Evolutionary conservation across 2,113 vertebrate species (phyloP), one percentile per base, ranked within the genome.

Genomic region (Piprites chloris): DNA sequence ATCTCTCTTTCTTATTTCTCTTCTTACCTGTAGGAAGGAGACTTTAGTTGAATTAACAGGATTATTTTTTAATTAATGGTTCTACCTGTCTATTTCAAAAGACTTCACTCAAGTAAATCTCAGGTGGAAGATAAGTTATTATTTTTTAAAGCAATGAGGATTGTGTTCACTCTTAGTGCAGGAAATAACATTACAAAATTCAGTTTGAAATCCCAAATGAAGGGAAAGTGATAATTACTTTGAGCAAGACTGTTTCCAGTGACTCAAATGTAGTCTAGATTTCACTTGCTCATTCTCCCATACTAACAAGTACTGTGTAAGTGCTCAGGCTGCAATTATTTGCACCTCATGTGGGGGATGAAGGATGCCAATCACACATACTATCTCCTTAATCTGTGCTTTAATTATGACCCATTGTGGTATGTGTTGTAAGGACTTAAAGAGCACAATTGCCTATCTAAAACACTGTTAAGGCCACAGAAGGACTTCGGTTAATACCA

Each of bases 251-350:
- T 44, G 9, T 42, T 84, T 73, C 66, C 17, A 49, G 16, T 58
- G 30, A 35, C 9, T 59, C n/a, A 23, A 66, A 37, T 0, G 0
- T 23, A 59, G 5, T 53, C 11, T 53, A 8, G 6, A 77, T 77
- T 72, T 76, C 32, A 55, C 22, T 37, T 61, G 8, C 15, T 76
- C 9, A 16, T 76, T 86, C 12, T 82, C 16, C 46, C 16, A 7
- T 61, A 33, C 16, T 71, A 39, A 47, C 3, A 53, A 33, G 26
- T 39, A 75, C 15, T 30, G 11, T 3, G 1, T 52, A 52, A 53
- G 35, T 9, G 6, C 27, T 66, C 39, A 66, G 78, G 14, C n/a
- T 7, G 15, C 5, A 6, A 39, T 35, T 58, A 39, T 65, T 89
- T 49, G 39, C 24, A 77, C 3, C 6, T 42, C 32, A 76, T 9